phyloP scores from a whole-genome alignment of 2,888 invertebrate genomes.

The Dicyrtoma fusca region DNA sequence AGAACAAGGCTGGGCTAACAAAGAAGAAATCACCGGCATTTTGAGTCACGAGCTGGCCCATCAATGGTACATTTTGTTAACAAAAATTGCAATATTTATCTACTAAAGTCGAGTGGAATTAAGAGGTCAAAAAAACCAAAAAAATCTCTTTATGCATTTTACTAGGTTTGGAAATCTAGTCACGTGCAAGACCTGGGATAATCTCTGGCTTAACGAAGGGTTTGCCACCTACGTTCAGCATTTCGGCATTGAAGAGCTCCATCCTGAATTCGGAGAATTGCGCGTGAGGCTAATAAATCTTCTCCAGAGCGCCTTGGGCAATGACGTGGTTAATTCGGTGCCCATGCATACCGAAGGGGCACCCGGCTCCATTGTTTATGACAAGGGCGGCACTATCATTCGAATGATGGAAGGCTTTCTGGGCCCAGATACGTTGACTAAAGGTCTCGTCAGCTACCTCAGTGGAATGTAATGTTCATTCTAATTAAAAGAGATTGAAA shows the following conservation, averaged over 20 bases:
- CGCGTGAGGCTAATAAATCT: background rate
- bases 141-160: too few species aligned
- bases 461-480: constrained; percentile 9
- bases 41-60: constrained; percentile 30
- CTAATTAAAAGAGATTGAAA: too few species aligned
- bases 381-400: constrained; percentile 61
- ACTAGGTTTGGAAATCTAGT: constrained; percentile 40
- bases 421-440: background rate
- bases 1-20: background rate
- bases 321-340: constrained; percentile 1
- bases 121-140: too few species aligned
- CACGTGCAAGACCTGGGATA: constrained; percentile 19
- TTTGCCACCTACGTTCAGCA: constrained; percentile 45
- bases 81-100: too few species aligned
- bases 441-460: background rate
- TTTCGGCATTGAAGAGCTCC: background rate
- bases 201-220: constrained; percentile 46
- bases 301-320: background rate
- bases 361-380: constrained; percentile 7
- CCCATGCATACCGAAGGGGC: background rate
- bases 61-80: constrained; percentile 34
- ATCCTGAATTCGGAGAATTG: background rate
- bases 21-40: too few species aligned
- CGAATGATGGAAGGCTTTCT: constrained; percentile 25
- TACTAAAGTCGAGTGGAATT: too few species aligned